Evolutionary conservation across 2,113 vertebrate genomes (phyloP), one percentile per base, ranked within the genome.

Genomic region (Numenius arquata): DNA sequence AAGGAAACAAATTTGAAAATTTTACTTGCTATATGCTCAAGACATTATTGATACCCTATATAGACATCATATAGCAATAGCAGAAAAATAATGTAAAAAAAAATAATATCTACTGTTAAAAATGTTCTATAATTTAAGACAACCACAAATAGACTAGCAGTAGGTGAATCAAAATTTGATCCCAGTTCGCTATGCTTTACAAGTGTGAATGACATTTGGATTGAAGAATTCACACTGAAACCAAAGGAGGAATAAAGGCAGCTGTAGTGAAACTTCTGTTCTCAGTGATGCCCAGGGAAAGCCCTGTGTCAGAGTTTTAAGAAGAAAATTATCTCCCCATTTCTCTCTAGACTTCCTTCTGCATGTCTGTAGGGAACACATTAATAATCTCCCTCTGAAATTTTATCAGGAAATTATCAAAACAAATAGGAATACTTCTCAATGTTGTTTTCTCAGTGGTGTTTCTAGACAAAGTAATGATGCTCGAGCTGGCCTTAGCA

Each of bases 291-390:
- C 19, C 12, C 40, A 17, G 18, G 23, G 17, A 62, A 14, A 62
- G 50, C 74, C 59, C 45, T 11, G 45, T 41, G 41, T 19, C 8
- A 30, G 40, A 34, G 19, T 13, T 61, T 63, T 25, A 48, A 72
- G 80, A 70, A 26, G 34, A 84, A 91, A 87, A 52, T 15, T 5
- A 48, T 52, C 76, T 63, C 26, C 19, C 52, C 23, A 2, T 12
- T 73, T 80, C 25, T 61, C 34, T 45, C 70, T 9, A 77, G 36
- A 15, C 34, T 62, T 50, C 45, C 40, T 76, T 62, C 80, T 0
- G 0, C 11, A 15, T 6, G 11, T 53, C 65, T 34, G 32, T 5
- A 23, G 20, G 27, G 40, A 63, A 23, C 13, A 16, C 9, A 1
- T 40, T 29, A 56, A 77, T 29, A 40, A 58, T 38, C 14, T 48